A percentile compares a stretch with the other conserved stretches of the same genome.
Evolutionary conservation across 2,113 vertebrate species (phyloP).

Genomic region (Phaethornis superciliosus): DNA sequence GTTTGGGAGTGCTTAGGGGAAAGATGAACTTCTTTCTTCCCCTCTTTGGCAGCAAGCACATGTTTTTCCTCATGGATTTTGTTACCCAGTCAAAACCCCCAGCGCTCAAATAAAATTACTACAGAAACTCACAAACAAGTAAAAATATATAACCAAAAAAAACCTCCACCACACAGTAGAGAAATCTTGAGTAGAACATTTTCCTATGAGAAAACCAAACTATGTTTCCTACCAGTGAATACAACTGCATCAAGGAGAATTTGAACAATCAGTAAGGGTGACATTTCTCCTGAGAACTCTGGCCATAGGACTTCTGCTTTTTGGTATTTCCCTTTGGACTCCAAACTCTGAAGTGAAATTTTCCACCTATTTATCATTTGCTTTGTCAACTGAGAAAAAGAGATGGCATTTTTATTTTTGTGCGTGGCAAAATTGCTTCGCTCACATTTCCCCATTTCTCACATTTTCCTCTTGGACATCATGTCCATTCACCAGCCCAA

Average conservation of each 20-base stretch:
- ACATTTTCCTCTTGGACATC: rapidly evolving
- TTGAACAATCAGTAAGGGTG: background rate
- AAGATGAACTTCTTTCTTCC: background rate
- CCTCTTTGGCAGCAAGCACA: background rate
- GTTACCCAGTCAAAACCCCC: background rate
- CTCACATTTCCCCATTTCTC: background rate
- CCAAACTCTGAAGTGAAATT: background rate
- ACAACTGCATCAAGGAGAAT: background rate
- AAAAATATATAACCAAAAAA: background rate
- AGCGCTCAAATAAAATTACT: background rate
- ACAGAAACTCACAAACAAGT: background rate
- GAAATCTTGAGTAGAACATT: background rate
- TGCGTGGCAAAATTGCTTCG: background rate
- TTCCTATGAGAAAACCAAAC: background rate
- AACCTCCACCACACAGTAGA: rapidly evolving
- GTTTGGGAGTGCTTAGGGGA: background rate
- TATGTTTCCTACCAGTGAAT: background rate
- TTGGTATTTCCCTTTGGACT: background rate
- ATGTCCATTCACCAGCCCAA: background rate
- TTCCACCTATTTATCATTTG: background rate
- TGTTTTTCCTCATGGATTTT: background rate
- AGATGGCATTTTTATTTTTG: background rate
- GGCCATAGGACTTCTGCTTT: background rate
- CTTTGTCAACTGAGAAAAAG: background rate
- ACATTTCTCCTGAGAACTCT: background rate